Conservation (phyloP, 2,797 vertebrate species). For the Peromyscus attwateri region DNA sequence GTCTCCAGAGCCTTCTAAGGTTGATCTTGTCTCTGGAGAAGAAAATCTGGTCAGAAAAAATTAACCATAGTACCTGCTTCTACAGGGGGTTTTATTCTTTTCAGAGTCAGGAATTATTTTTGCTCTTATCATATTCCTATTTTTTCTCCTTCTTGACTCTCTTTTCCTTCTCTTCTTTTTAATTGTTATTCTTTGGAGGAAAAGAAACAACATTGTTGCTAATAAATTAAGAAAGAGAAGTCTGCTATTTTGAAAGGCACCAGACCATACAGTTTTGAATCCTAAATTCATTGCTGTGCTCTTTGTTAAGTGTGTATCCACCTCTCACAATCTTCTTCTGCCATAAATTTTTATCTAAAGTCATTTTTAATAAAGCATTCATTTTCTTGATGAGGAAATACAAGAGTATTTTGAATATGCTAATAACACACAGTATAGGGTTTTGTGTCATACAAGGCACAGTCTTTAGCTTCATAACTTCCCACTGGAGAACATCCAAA, state of each 20-base stretch:
- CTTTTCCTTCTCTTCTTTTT: not conserved
- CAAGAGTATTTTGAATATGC: not conserved
- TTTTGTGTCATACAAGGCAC: not conserved
- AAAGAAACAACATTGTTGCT: not conserved
- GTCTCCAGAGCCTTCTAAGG: not conserved
- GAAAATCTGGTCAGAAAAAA: not conserved
- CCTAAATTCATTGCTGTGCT: not conserved
- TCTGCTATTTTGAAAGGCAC: not conserved
- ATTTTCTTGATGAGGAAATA: not conserved
- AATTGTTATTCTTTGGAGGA: not conserved
- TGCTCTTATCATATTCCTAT: not conserved
- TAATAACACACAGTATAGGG: not conserved
- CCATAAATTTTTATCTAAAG: conserved; percentile 5
- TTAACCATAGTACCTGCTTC: not conserved
- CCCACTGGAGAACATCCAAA: not conserved
- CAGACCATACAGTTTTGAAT: not conserved
- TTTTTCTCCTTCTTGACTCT: not conserved
- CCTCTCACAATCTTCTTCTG: not conserved
- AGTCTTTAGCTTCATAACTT: not conserved
- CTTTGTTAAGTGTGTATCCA: not conserved
- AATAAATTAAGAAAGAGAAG: not conserved
- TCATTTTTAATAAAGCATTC: not conserved
- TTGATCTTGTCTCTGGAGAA: not conserved
- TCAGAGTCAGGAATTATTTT: not conserved
- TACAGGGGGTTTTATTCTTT: not conserved